A percentile compares a stretch with the other conserved stretches of the same genome.
Evolutionary conservation across 2,888 invertebrate genomes (phyloP).

Genomic region (Drosophila differens): DNA sequence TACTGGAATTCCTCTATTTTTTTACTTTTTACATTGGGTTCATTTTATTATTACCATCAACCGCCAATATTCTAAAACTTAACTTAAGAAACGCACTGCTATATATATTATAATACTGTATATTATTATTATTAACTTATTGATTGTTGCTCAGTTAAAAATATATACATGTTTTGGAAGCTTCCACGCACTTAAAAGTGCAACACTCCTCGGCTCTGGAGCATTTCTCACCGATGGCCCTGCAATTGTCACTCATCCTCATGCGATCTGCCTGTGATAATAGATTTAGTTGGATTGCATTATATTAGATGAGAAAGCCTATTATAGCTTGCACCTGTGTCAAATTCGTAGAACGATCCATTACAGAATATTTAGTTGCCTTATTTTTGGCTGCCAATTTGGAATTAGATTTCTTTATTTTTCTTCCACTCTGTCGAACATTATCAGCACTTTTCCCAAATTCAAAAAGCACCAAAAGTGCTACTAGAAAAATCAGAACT

Average conservation of each 20-base stretch:
- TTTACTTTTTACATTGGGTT: neutral
- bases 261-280: neutral
- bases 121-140: neutral
- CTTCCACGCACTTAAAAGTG: neutral
- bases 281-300: neutral
- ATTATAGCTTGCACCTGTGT: neutral
- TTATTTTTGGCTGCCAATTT: neutral
- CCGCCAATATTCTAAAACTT: no score
- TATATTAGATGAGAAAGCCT: neutral
- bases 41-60: no score
- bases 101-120: neutral
- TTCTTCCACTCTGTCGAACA: neutral
- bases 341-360: neutral
- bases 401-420: neutral
- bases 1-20: neutral
- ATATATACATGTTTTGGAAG: neutral
- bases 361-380: neutral
- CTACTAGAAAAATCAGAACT: neutral
- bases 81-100: no score
- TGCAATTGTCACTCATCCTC: neutral
- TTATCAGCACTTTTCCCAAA: neutral
- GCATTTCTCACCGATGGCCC: neutral
- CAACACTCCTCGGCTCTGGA: constrained; percentile 14
- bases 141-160: neutral
- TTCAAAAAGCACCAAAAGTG: neutral